Evolutionary conservation across 2,888 invertebrate genomes (phyloP).

Genomic region (Dendrolimus houi): DNA sequence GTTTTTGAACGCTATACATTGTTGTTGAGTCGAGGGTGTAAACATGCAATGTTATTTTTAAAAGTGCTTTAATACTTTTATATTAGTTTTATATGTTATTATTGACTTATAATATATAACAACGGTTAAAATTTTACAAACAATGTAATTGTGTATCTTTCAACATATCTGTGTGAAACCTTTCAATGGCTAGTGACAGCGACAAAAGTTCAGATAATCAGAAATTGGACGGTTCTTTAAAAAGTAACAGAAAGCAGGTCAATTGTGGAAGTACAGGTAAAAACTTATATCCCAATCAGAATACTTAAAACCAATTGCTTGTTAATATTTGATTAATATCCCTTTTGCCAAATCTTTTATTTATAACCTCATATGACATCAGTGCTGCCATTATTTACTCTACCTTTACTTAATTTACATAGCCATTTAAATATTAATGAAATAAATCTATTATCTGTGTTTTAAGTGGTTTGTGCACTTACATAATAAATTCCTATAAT

Average conservation of each 20-base stretch:
- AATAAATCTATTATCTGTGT: no score
- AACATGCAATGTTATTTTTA: conserved; percentile 40
- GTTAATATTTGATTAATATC: not conserved
- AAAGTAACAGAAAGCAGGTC: conserved; percentile 49
- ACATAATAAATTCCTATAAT: no score
- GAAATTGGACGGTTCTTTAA: conserved; percentile 61
- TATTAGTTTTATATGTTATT: conserved; percentile 12
- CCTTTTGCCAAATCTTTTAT: not conserved
- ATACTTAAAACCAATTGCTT: not conserved
- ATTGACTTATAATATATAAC: conserved; percentile 16
- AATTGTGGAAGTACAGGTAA: conserved; percentile 52
- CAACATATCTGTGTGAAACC: conserved; percentile 23
- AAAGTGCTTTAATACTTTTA: not conserved
- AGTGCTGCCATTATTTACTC: not conserved
- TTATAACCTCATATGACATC: not conserved
- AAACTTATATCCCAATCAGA: conserved; percentile 9
- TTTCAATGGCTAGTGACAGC: conserved; percentile 74
- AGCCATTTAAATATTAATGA: no score
- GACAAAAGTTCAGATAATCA: conserved; percentile 67
- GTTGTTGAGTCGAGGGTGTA: conserved; percentile 39
- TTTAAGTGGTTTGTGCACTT: no score
- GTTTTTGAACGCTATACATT: not conserved
- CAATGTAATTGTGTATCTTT: conserved; percentile 18
- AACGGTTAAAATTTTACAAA: conserved; percentile 8
- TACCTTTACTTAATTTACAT: no score